Evolutionary conservation across 2,797 vertebrate species (phyloP), one percentile per base, ranked within the genome.

Genomic region (Halcyon leucocephala): DNA sequence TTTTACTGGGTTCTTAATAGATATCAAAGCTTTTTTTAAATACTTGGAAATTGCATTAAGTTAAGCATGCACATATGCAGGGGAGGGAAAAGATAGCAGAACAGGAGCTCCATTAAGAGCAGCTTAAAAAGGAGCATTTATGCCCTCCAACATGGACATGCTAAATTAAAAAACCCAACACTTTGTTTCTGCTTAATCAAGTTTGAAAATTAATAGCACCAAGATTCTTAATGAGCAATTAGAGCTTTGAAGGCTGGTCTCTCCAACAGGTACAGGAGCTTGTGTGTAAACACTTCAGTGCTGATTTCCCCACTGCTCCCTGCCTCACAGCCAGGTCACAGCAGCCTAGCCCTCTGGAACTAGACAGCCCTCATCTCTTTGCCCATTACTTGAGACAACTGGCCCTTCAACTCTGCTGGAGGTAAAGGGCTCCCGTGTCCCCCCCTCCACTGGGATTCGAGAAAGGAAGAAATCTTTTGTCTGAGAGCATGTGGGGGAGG

Each of bases 101-200:
- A 79, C 33, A 76, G 35, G 29, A 70, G 7, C 33, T 89, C 48
- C 33, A 55, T 39, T 79, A 80, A 67, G 11, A 85, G 29, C 55
- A 81, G 37, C 22, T 78, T 61, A 67, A 52, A 80, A 82, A 70
- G 39, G 7, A 76, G 11, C 55, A 70, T 73, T 92, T 77, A 85
- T 33, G 18, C 11, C 10, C 22, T 31, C 28, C 60, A 70, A 28
- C 9, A 55, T 0, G 0, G 33, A 28, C n/a, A 33, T 16, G 39
- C 15, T 62, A 84, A 93, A 89, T 18, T 73, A n/a, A 39, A 72
- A 55, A 31, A 5, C 11, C 41, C 66, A 87, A 22, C 35, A 35
- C 35, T 86, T 74, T 89, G 55, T 73, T 95, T 92, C 48, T 85
- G 35, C 51, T 71, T 85, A 92, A 94, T 71, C 52, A 70, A 77